Percentiles rank a stretch among this genome's conserved stretches.
Conservation (phyloP, 2,113 vertebrate species). For the Cricetomys ansorgei region DNA sequence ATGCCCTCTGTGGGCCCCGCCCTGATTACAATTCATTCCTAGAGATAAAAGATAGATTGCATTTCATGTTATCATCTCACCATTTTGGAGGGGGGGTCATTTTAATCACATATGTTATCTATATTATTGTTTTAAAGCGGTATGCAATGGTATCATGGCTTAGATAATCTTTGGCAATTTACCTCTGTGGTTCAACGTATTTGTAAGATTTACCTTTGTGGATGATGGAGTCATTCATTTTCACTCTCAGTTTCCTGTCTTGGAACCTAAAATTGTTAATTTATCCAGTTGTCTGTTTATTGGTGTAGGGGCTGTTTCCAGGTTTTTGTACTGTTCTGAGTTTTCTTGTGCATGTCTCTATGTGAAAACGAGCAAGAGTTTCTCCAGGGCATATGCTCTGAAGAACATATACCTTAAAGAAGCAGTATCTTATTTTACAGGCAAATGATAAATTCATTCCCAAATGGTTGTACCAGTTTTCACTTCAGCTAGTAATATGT, state of each 20-base stretch:
- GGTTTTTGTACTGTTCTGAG: background rate
- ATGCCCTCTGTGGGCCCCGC: background rate
- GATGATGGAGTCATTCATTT: background rate
- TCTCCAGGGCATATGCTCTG: background rate
- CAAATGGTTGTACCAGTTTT: background rate
- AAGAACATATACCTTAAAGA: background rate
- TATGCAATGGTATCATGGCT: background rate
- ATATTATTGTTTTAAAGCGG: background rate
- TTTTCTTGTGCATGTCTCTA: background rate
- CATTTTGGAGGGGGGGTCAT: background rate
- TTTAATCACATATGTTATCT: conserved; percentile 4
- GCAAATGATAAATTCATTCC: background rate
- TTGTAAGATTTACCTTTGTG: background rate
- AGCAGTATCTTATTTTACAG: background rate
- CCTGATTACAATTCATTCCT: background rate
- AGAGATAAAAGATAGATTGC: background rate
- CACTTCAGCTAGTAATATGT: background rate
- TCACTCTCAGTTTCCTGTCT: background rate
- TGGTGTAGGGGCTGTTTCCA: background rate
- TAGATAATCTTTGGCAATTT: background rate
- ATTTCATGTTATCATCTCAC: background rate
- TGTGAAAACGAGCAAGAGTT: background rate
- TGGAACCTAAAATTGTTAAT: background rate
- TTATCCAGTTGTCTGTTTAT: background rate
- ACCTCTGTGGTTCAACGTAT: background rate